Evolutionary conservation across 2,797 vertebrate species (phyloP), one percentile per base, ranked within the genome.

Genomic region (Petrocephalus sullivani): DNA sequence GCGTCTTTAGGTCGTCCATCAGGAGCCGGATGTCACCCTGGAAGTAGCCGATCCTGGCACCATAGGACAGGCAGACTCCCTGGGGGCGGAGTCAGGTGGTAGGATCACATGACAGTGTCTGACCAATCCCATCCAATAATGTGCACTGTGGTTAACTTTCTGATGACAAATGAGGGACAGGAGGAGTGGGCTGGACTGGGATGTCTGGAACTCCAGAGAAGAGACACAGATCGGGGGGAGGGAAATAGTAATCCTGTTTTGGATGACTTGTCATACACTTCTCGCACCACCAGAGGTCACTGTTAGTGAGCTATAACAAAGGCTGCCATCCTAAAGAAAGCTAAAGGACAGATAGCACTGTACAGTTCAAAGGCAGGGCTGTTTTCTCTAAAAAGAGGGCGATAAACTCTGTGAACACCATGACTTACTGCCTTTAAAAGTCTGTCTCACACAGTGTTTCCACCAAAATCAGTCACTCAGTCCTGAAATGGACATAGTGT

Each of bases 21-120:
- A 99, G 94, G 46, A 97, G 95, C 82, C 98, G 96, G 91, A 99
- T 99, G 91, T 99, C 98, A 37, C 98, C 98, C 94, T 99, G 98
- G 93, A 99, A 99, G 94, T 96, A 99, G 88, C 98, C 98, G 88
- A 99, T 99, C 88, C 96, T 96, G 88, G 94, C 98, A n/a, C 98
- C 98, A 0, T 99, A 97, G 91, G 96, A 95, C 88, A 99, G 95
- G 91, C 99, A 56, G 16, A 98, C 95, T 67, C 94, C 95, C 98
- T 99, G 90, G 23, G 67, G 37, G 33, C 14, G n/a, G 87, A 21
- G 60, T 67, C 64, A n/a, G 28, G 64, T 33, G 90, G 60, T 81
- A 54, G 41, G 12, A 82, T 21, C 12, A 23, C 49, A 21, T 19
- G 41, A 49, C 14, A 8, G 51, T 71, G 37, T 4, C 37, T 64